These are phyloP conservation scores for Argyresthia goedartella DNA, from an alignment of 2,888 invertebrate genomes.

Conservation along the genomic window DNA sequence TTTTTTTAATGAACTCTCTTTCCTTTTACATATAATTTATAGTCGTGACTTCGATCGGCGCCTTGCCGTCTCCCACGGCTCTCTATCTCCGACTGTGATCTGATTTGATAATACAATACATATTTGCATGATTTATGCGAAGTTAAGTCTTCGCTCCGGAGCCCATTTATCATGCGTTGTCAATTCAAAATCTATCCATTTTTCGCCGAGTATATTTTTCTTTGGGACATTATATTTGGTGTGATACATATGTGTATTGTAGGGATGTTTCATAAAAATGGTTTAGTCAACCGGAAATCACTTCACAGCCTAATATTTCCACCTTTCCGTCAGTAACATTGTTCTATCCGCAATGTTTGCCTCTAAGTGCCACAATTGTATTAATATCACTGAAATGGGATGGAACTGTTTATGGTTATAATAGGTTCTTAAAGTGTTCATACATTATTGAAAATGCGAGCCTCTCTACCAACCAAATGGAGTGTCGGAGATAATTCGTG, in stretches of 20 bases:
- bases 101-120: slow-evolving; percentile 1
- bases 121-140: slow-evolving; percentile 37
- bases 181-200: slow-evolving; percentile 53
- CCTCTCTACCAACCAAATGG: slow-evolving; percentile 26
- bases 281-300: no score
- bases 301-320: no score
- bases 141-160: slow-evolving; percentile 18
- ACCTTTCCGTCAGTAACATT: no score
- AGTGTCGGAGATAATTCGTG: slow-evolving; percentile 26
- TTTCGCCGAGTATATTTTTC: slow-evolving; percentile 32
- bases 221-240: not conserved
- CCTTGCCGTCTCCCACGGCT: not conserved
- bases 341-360: no score
- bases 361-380: no score
- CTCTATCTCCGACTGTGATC: not conserved
- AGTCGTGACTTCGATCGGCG: not conserved
- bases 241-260: not conserved
- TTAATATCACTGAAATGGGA: no score
- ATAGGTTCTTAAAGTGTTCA: no score
- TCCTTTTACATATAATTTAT: not conserved
- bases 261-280: no score
- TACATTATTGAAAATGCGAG: no score
- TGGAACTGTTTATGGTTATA: no score
- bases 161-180: slow-evolving; percentile 50
- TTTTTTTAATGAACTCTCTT: no score